phyloP scores from a whole-genome alignment of 2,888 invertebrate genomes.

The Adineta ricciae region DNA sequence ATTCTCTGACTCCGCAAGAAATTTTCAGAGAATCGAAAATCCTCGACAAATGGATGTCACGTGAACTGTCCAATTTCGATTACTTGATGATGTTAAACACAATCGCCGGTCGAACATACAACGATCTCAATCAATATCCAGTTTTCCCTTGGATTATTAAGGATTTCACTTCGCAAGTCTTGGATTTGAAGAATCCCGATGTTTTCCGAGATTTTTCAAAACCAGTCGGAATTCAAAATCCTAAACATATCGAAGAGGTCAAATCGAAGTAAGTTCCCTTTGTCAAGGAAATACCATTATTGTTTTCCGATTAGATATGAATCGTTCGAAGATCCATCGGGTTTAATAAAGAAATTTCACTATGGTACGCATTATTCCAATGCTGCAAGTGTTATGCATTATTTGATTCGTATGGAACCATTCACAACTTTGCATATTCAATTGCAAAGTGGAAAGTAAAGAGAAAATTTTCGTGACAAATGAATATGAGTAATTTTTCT shows the following conservation, averaged over 20 bases:
- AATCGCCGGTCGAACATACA: constrained; percentile 53
- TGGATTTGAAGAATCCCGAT: constrained; percentile 48
- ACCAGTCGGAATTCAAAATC: constrained; percentile 52
- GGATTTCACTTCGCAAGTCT: constrained; percentile 48
- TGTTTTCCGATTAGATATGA: constrained; percentile 40
- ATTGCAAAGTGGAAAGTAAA: constrained; percentile 52
- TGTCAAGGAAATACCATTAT: no score
- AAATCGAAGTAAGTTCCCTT: constrained; percentile 54
- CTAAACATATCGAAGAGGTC: constrained; percentile 57
- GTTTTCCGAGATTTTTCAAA: constrained; percentile 49
- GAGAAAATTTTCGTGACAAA: no score
- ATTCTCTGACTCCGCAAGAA: constrained; percentile 54
- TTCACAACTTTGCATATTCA: constrained; percentile 53
- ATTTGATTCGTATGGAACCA: constrained; percentile 52
- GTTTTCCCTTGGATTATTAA: constrained; percentile 52
- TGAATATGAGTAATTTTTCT: not conserved
- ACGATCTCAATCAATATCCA: constrained; percentile 53
- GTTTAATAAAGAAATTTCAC: constrained; percentile 51
- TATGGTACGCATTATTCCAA: constrained; percentile 54
- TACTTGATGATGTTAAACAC: constrained; percentile 54
- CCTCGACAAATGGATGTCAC: constrained; percentile 56
- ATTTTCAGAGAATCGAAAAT: constrained; percentile 57
- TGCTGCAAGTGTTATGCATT: constrained; percentile 54
- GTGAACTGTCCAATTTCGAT: constrained; percentile 53
- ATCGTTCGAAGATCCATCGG: constrained; percentile 50